These are phyloP conservation scores for Mionectes olivaceus DNA, from an alignment of 2,797 vertebrate genomes.

Conservation along the genomic window DNA sequence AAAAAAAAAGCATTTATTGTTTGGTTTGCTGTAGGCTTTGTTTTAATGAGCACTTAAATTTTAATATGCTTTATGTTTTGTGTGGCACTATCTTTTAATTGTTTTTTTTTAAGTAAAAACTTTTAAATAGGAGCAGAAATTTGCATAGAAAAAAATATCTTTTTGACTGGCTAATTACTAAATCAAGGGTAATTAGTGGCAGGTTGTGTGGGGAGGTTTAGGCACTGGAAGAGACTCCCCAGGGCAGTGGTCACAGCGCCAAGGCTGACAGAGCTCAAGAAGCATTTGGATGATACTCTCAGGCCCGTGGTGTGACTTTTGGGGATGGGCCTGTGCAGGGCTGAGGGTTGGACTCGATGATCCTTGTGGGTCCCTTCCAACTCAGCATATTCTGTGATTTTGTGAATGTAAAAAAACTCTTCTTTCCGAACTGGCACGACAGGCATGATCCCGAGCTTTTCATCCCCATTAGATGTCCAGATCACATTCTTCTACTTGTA, in stretches of 20 bases:
- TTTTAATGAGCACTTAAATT: background rate
- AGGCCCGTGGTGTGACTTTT: background rate
- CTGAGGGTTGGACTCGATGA: background rate
- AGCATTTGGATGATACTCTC: background rate
- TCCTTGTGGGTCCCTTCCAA: background rate
- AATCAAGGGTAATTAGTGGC: background rate
- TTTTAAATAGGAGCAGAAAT: background rate
- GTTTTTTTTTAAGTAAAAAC: background rate
- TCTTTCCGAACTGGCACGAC: background rate
- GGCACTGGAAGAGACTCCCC: background rate
- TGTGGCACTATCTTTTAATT: background rate
- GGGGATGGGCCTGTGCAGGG: background rate
- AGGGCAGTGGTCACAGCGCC: background rate
- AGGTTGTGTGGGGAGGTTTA: background rate
- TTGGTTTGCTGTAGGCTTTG: background rate
- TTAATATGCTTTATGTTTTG: background rate
- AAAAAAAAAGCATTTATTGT: background rate
- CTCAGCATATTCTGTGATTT: background rate
- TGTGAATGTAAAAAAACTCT: background rate
- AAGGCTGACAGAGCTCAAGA: background rate
- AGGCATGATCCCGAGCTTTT: background rate
- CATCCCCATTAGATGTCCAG: background rate
- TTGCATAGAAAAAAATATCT: background rate
- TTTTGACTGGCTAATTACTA: background rate
- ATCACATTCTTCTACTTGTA: background rate